phyloP scores from a whole-genome alignment of 1,140 invertebrate species.

The Physella acuta region DNA sequence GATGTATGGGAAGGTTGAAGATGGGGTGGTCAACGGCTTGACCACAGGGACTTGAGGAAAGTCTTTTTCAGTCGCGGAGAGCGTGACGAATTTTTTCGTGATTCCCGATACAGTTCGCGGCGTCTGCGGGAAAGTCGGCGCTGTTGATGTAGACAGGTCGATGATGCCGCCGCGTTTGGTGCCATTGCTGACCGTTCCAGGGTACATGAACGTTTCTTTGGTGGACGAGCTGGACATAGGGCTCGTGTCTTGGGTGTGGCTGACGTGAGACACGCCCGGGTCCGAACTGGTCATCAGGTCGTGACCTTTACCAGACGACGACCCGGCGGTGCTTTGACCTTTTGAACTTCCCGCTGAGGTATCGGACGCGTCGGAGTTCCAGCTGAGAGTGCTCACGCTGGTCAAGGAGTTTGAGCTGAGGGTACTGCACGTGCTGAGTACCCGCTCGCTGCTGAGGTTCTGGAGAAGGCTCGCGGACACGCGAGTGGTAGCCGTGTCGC shows the following conservation, averaged over 20 bases:
- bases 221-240: neutral
- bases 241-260: neutral
- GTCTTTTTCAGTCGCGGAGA: slow-evolving; percentile 9
- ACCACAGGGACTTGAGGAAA: slow-evolving; percentile 2
- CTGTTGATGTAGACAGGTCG: neutral
- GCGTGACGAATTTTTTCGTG: slow-evolving; percentile 18
- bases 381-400: slow-evolving; percentile 44
- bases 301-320: neutral
- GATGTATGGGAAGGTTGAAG: slow-evolving; percentile 9
- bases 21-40: neutral
- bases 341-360: slow-evolving; percentile 14
- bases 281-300: slow-evolving; percentile 18
- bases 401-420: slow-evolving; percentile 46
- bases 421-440: slow-evolving; percentile 41
- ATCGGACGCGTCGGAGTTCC: slow-evolving; percentile 37
- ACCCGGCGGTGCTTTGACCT: neutral
- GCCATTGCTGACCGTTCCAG: neutral
- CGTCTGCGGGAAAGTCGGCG: neutral
- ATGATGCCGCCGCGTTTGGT: slow-evolving; percentile 17
- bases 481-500: slow-evolving; percentile 53
- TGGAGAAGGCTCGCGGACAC: slow-evolving; percentile 47
- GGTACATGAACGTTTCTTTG: neutral
- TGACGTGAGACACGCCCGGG: neutral
- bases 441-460: slow-evolving; percentile 27
- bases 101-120: neutral